phyloP scores from a whole-genome alignment of 2,888 invertebrate species.

The Mechanitis messenoides region DNA sequence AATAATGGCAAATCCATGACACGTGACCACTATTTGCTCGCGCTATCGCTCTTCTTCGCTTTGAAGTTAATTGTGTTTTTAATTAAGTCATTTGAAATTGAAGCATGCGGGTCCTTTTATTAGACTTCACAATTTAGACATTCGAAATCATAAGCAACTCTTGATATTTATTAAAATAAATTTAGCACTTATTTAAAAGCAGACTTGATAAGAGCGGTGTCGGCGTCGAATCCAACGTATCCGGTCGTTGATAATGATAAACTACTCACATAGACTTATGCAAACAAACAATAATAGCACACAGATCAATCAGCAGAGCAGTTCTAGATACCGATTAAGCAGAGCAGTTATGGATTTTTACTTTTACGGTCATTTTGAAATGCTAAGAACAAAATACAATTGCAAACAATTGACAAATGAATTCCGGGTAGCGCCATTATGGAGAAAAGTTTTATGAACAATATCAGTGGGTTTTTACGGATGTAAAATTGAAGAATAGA shows the following conservation, averaged over 20 bases:
- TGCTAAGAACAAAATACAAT: no score
- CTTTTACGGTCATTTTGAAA: no score
- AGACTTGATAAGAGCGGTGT: slow-evolving; percentile 52
- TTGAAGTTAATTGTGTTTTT: slow-evolving; percentile 62
- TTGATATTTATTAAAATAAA: slow-evolving; percentile 16
- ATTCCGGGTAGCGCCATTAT: slow-evolving; percentile 8
- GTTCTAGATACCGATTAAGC: slow-evolving; percentile 30
- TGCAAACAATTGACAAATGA: no score
- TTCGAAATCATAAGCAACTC: slow-evolving; percentile 22
- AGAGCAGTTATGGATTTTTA: slow-evolving; percentile 27
- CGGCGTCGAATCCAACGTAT: slow-evolving; percentile 56
- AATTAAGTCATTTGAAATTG: slow-evolving; percentile 61
- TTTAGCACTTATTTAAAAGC: slow-evolving; percentile 18
- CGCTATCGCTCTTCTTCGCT: slow-evolving; percentile 59
- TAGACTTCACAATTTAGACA: slow-evolving; percentile 30
- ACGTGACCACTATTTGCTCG: slow-evolving; percentile 72
- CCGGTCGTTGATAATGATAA: slow-evolving; percentile 58
- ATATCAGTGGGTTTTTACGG: slow-evolving; percentile 33
- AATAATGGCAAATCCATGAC: slow-evolving; percentile 66
- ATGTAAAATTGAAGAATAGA: slow-evolving; percentile 37
- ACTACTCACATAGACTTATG: slow-evolving; percentile 43
- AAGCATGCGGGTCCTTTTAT: slow-evolving; percentile 60
- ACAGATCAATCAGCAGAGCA: slow-evolving; percentile 35
- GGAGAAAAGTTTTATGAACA: slow-evolving; percentile 31
- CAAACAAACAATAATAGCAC: slow-evolving; percentile 42